Evolutionary conservation across 2,113 vertebrate genomes (phyloP), one percentile per base, ranked within the genome.

Genomic region (Recurvirostra avosetta): DNA sequence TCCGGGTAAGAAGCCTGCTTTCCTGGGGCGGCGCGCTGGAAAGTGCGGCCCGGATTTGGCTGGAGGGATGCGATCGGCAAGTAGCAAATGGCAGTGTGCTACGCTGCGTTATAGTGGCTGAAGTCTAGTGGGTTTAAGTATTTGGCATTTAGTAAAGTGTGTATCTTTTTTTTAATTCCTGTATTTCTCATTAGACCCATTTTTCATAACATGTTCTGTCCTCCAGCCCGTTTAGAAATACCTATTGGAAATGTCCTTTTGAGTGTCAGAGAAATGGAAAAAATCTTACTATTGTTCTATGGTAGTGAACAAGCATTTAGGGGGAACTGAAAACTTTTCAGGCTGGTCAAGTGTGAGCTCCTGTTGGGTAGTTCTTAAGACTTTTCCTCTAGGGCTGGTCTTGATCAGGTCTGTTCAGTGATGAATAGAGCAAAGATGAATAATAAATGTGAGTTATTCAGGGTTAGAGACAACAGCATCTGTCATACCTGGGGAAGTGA

Each of bases 251-350:
- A 26, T 32, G 30, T 16, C 6, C 11, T 50, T 59, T n/a, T 7
- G 8, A 4, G 6, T 76, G n/a, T 15, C 1, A 2, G 34, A 22
- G 41, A 43, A 58, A 22, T 16, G 9, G 23, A 34, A 18, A 17
- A 47, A 66, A 22, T 4, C 5, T 47, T n/a, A 2, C 34, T 13
- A 0, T 11, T 0, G 0, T 36, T 45, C 4, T 50, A 0, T n/a
- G 7, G 15, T 14, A 23, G 22, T 0, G 1, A 56, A 25, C 7
- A 10, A 4, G 10, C 3, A 1, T 29, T 43, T 67, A 14, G 43
- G 36, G 55, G 6, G 36, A 56, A 11, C 9, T 41, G 19, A 23
- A 11, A 50, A 9, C 9, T 16, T 52, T 32, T 53, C 6, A 13
- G 34, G 7, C 29, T 38, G 27, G 8, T 16, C 27, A 12, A 9